phyloP scores from a whole-genome alignment of 2,113 vertebrate species.

The Tragelaphus imberbis region DNA sequence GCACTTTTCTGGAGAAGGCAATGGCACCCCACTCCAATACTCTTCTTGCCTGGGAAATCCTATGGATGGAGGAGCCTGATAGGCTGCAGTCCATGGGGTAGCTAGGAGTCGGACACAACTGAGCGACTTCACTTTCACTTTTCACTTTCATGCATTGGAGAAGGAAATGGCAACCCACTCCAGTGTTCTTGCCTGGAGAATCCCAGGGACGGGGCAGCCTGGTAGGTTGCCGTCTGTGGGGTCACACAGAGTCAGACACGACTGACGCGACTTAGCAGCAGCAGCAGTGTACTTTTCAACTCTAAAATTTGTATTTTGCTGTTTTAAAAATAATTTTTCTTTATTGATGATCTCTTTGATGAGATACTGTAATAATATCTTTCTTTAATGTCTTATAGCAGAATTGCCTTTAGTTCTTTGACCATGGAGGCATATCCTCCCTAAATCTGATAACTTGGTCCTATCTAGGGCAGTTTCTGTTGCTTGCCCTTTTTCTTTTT shows the following conservation, averaged over 20 bases:
- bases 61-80: not conserved
- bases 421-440: not conserved
- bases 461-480: not conserved
- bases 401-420: not conserved
- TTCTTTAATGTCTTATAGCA: not conserved
- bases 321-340: not conserved
- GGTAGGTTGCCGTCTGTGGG: fast-evolving
- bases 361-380: not conserved
- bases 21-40: not conserved
- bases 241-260: not conserved
- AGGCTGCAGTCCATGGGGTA: fast-evolving
- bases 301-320: not conserved
- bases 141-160: not conserved
- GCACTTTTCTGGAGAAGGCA: not conserved
- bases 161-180: not conserved
- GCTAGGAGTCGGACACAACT: not conserved
- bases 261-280: not conserved
- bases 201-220: not conserved
- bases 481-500: not conserved
- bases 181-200: not conserved
- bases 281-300: not conserved
- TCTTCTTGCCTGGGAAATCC: not conserved
- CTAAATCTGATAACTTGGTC: not conserved
- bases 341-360: not conserved
- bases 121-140: not conserved